Base-by-base conservation (phyloP, 2,113 vertebrate species). In the Lampris megalopsis region DNA sequence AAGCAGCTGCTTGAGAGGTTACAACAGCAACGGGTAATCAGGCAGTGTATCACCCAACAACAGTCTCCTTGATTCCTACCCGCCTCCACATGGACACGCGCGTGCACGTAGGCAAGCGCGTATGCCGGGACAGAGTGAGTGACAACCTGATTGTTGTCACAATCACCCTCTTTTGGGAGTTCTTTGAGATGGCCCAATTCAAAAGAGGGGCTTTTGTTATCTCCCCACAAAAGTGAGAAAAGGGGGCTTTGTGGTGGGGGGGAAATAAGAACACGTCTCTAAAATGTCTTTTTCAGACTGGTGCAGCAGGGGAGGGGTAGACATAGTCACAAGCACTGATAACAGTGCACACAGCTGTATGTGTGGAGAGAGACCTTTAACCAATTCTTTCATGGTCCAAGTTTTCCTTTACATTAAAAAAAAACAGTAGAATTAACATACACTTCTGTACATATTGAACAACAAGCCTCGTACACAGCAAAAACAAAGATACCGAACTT, bases 1-100 rank as follows among this genome's bases (percentile, higher is more conserved):
- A 13, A 57, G 60, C 65, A 70, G 62, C 61, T 82, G 75, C 57
- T 63, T 5, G 62, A 71, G 63, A 57, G 42, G 54, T 9, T 52
- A 11, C 8, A 66, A 56, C 8, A 2, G 61, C 54, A 54, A 9
- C 47, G 54, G 56, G 10, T 65, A 65, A 71, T 71, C 71, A 75
- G 48, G 54, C 47, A 2, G 49, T 57, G 66, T 7, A 41, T 66
- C 56, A 54, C 56, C 67, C 52, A 70, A 70, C 56, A 62, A 37
- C 10, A 56, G 48, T n/a, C 5, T 50, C 7, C 4, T 2, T 5
- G 43, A 4, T 45, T 45, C 43, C 43, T 45, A 45, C 4, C 43
- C 24, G 10, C 61, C 37, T 57, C 67, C 24, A 70, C 71, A 73
- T 52, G 57, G 35, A 13, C 40, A 52, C n/a, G 50, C 35, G 47